A percentile compares a stretch with the other conserved stretches of the same genome.
These are phyloP conservation scores for Dasyornis broadbenti DNA, from an alignment of 2,113 vertebrate species.

Conservation along the genomic window DNA sequence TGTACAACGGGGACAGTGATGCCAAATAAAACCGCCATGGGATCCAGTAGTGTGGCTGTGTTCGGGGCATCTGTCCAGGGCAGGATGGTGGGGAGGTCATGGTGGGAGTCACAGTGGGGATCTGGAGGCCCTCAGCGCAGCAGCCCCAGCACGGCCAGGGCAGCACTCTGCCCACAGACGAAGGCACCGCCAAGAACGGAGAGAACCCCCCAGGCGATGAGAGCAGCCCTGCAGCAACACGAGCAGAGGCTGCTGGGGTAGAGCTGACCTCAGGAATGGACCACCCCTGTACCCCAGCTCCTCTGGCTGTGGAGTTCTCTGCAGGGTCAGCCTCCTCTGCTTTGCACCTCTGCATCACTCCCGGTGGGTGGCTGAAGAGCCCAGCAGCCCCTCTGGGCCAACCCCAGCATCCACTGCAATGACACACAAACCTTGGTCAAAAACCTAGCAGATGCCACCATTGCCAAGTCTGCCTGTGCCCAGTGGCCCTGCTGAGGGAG, in stretches of 20 bases:
- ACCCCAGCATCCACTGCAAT: neutral
- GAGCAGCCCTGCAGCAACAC: slow-evolving; percentile 59
- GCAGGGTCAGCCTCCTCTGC: neutral
- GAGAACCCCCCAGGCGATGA: slow-evolving; percentile 82
- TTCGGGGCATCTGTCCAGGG: fast-evolving
- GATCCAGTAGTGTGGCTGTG: neutral
- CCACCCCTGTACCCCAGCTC: neutral
- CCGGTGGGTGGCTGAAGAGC: neutral
- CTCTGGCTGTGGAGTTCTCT: too few relatives aligned
- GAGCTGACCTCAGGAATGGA: neutral
- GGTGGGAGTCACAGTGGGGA: neutral
- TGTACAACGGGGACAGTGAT: neutral
- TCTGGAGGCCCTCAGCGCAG: neutral
- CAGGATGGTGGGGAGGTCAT: fast-evolving
- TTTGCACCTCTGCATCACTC: neutral
- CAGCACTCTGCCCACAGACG: slow-evolving; percentile 93
- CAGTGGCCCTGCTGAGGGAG: neutral
- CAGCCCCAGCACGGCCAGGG: slow-evolving; percentile 80
- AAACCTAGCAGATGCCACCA: neutral
- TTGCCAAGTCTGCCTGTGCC: neutral
- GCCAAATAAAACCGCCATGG: slow-evolving; percentile 40
- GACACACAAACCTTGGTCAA: neutral
- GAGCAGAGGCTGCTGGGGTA: neutral
- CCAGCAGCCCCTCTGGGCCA: neutral
- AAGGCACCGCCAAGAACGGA: slow-evolving; percentile 84